A percentile compares a stretch with the other conserved stretches of the same genome.
Conservation (phyloP, 37 sponge, comb jelly and placozoan genomes). For the Crambe crambe region DNA sequence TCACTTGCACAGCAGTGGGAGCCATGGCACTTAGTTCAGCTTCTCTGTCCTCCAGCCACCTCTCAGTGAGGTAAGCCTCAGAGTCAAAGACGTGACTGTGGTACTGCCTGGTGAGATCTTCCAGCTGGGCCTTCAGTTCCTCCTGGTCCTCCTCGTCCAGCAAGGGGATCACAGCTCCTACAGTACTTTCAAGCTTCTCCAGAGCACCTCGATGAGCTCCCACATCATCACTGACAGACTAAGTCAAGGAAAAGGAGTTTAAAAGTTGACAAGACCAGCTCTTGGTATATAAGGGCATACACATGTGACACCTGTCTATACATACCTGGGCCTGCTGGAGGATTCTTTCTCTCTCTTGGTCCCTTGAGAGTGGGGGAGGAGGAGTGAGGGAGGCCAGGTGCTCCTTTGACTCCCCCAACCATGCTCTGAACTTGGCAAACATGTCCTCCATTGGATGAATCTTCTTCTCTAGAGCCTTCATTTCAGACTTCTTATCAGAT, state of each 20-base stretch:
- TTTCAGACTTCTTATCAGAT: slow-evolving; percentile 18
- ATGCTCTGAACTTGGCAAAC: slow-evolving; percentile 32
- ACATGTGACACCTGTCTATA: background rate
- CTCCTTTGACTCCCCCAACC: slow-evolving; percentile 5
- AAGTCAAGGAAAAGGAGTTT: background rate
- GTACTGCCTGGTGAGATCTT: slow-evolving; percentile 6
- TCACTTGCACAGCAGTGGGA: slow-evolving; percentile 13
- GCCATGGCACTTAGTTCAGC: slow-evolving; percentile 27
- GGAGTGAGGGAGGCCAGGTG: slow-evolving; percentile 24
- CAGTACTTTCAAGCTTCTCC: slow-evolving; percentile 9
- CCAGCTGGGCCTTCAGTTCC: slow-evolving; percentile 13
- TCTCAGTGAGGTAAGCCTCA: slow-evolving; percentile 1
- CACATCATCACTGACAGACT: slow-evolving; percentile 20
- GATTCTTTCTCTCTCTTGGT: slow-evolving; percentile 12
- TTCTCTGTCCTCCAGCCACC: slow-evolving; percentile 32
- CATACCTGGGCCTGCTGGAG: slow-evolving; percentile 26
- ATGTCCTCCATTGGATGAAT: slow-evolving; percentile 54
- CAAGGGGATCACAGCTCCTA: slow-evolving; percentile 17
- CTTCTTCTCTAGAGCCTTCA: slow-evolving; percentile 34
- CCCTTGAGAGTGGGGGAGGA: background rate
- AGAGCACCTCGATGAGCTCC: background rate
- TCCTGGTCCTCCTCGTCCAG: slow-evolving; percentile 27
- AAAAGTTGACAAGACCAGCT: background rate
- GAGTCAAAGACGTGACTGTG: slow-evolving; percentile 15
- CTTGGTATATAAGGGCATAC: background rate